A percentile compares a stretch with the other conserved stretches of the same genome.
Evolutionary conservation across 2,113 vertebrate genomes (phyloP).

Genomic region (Australoheros scitulus): DNA sequence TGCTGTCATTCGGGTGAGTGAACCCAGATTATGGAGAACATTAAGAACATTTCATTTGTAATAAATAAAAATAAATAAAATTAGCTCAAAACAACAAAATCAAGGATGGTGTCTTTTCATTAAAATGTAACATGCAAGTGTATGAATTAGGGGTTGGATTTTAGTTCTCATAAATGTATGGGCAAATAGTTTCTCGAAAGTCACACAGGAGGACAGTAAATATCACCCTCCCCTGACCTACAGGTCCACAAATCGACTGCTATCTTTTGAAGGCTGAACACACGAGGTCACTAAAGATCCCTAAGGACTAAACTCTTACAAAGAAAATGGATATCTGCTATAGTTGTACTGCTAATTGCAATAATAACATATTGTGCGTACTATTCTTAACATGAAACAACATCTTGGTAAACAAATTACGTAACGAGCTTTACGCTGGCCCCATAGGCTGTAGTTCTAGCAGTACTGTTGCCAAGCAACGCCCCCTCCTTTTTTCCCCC

Average conservation of each 20-base stretch:
- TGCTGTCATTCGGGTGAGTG: too few relatives aligned
- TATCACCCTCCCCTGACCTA: not conserved
- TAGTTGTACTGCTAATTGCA: not conserved
- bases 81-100: too few relatives aligned
- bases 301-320: not conserved
- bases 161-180: not conserved
- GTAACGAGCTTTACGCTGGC: slow-evolving; percentile 19
- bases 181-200: not conserved
- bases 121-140: too few relatives aligned
- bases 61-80: too few relatives aligned
- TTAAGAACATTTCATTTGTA: too few relatives aligned
- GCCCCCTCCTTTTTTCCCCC: not conserved
- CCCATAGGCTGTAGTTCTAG: not conserved
- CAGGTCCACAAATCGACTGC: not conserved
- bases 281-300: not conserved
- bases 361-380: not conserved
- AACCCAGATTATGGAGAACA: too few relatives aligned
- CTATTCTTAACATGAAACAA: not conserved
- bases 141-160: not conserved
- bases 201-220: not conserved
- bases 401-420: slow-evolving; percentile 65
- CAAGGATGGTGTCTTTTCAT: too few relatives aligned
- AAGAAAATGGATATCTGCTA: not conserved
- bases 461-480: slow-evolving; percentile 66
- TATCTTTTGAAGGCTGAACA: not conserved